Percentiles rank a stretch among this genome's conserved stretches.
Evolutionary conservation across 2,888 invertebrate species (phyloP).

Genomic region (Oligia fasciuncula): DNA sequence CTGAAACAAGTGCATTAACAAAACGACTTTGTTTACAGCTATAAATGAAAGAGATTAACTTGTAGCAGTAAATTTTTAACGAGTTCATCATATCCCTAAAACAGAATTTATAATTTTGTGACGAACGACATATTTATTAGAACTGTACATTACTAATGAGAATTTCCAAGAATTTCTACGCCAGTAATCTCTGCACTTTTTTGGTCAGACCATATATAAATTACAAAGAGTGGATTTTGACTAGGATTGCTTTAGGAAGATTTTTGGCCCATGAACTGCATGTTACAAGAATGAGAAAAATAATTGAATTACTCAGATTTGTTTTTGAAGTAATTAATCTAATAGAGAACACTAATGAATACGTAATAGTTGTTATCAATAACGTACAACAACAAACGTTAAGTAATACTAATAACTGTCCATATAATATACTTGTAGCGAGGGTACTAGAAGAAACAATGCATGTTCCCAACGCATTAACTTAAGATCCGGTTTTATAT

Average conservation of each 20-base stretch:
- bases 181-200: conserved; percentile 6
- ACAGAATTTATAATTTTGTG: conserved; percentile 27
- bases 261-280: too few relatives aligned
- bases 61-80: neutral
- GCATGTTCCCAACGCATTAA: conserved; percentile 59
- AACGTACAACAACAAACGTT: conserved; percentile 4
- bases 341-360: conserved; percentile 1
- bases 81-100: conserved; percentile 7
- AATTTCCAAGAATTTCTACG: neutral
- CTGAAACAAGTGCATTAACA: conserved; percentile 37
- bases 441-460: conserved; percentile 36
- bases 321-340: neutral
- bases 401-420: conserved; percentile 24
- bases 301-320: neutral
- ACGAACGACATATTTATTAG: neutral
- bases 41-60: conserved; percentile 7
- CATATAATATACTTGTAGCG: conserved; percentile 2
- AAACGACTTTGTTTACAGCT: conserved; percentile 10
- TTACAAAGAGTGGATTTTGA: too few relatives aligned
- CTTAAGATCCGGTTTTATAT: conserved; percentile 45
- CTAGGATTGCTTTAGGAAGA: too few relatives aligned
- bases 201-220: too few relatives aligned
- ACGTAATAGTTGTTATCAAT: conserved; percentile 17
- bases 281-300: neutral
- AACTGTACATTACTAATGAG: conserved; percentile 18